Percentiles rank a stretch among this genome's conserved stretches.
These are phyloP conservation scores for Tetrao urogallus DNA, from an alignment of 2,113 vertebrate genomes.

Conservation along the genomic window DNA sequence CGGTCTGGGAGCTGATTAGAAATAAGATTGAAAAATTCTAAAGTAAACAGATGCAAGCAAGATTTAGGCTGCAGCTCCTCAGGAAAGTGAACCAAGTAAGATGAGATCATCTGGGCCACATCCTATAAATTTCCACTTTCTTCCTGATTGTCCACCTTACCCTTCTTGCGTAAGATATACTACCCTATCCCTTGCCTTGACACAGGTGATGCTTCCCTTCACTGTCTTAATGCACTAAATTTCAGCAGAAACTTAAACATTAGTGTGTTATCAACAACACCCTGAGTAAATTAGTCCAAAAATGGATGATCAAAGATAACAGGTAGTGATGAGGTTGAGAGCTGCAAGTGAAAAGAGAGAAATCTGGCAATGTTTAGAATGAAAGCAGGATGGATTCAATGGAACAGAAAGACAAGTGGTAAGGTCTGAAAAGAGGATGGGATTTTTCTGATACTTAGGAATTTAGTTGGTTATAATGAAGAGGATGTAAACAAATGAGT, in stretches of 20 bases:
- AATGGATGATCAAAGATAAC: not conserved
- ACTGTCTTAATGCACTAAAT: not conserved
- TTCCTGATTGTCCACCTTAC: rapidly evolving
- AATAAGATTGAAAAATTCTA: not conserved
- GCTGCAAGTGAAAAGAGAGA: not conserved
- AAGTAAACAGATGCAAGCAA: not conserved
- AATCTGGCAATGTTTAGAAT: not conserved
- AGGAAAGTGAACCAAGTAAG: not conserved
- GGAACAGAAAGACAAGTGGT: not conserved
- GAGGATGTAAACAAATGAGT: not conserved
- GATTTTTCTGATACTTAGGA: not conserved
- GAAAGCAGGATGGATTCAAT: not conserved
- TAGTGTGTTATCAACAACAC: not conserved
- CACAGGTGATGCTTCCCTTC: not conserved
- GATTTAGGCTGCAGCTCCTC: not conserved
- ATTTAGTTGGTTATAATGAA: not conserved
- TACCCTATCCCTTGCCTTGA: not conserved
- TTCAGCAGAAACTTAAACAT: not conserved
- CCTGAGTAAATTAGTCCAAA: not conserved
- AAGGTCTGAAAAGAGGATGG: not conserved
- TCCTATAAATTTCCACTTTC: not conserved
- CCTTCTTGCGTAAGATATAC: rapidly evolving
- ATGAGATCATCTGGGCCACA: rapidly evolving
- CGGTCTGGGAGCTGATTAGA: not conserved
- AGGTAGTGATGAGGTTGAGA: not conserved